Evolutionary conservation across 2,113 vertebrate genomes (phyloP).

Genomic region (Anthoscopus minutus): DNA sequence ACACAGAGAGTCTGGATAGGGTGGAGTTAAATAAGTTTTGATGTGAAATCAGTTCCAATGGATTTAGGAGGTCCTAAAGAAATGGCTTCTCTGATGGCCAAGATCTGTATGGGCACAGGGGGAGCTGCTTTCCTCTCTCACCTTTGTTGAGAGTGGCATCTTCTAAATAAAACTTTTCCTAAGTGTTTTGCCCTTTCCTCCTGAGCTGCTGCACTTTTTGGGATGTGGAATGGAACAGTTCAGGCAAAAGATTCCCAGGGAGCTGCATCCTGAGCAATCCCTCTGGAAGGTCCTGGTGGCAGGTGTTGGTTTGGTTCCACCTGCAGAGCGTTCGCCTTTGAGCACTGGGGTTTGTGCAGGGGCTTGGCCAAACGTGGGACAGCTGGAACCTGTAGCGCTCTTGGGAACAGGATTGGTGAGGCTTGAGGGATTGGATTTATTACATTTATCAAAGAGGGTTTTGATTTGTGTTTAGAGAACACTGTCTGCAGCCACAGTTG

Average conservation of each 20-base stretch:
- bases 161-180: neutral
- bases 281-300: accelerated
- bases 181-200: neutral
- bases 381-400: accelerated
- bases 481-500: accelerated
- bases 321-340: neutral
- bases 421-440: neutral
- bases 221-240: neutral
- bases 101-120: neutral
- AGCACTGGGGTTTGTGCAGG: neutral
- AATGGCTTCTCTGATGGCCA: neutral
- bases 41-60: neutral
- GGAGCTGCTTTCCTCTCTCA: neutral
- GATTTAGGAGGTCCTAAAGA: neutral
- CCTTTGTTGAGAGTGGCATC: neutral
- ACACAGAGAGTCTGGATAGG: neutral
- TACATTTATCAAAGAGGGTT: neutral
- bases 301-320: neutral
- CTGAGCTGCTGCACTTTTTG: neutral
- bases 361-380: neutral
- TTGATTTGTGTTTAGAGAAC: neutral
- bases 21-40: neutral
- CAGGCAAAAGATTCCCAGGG: accelerated
- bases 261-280: accelerated
- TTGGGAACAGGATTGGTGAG: neutral